Evolutionary conservation across 1,140 invertebrate genomes (phyloP), one percentile per base, ranked within the genome.

Genomic region (Melitaea cinxia): DNA sequence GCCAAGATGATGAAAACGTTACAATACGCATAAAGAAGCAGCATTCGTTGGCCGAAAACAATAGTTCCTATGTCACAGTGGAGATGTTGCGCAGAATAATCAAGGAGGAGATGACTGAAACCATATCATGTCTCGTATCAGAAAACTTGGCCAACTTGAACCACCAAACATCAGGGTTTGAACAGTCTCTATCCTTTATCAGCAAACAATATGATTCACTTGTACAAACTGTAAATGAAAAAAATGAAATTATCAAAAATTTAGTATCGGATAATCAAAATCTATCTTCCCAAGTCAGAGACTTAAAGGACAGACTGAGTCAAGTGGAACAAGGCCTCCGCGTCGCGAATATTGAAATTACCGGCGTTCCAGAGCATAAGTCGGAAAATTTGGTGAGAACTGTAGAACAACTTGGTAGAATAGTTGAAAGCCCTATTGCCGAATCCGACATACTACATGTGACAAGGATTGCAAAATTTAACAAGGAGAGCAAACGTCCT

Each of bases 301-400:
- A 52, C 15, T 26, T 52, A 26, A 14, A 17, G 9, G 12, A 45
- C 10, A 19, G 42, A 21, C 9, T 45, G 17, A 21, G 12, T 21
- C 1, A 17, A 45, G 19, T 19, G 9, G 42, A 45, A 21, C 42
- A 21, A 23, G 3, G 23, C 23, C 17, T 45, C 1, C 21, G 49
- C 14, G 49, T 28, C 4, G n/a, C 23, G 14, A 52, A 52, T 30
- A 4, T 52, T 0, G 49, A 52, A 52, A 52, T 52, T n/a, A 52
- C 26, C 14, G 15, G 15, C 28, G 28, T 52, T 28, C 49, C 49
- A 1, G 42, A 45, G 23, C 4, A 45, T 9, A 45, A 23, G 42
- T 50, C 24, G 14, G 24, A 53, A 14, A 33, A 17, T 17, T n/a
- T 30, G 14, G 19, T n/a, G 17, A 53, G n/a, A 17, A 53, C 50